Evolutionary conservation across 1,140 invertebrate genomes (phyloP), one percentile per base, ranked within the genome.

Genomic region (Palaemon carinicauda): DNA sequence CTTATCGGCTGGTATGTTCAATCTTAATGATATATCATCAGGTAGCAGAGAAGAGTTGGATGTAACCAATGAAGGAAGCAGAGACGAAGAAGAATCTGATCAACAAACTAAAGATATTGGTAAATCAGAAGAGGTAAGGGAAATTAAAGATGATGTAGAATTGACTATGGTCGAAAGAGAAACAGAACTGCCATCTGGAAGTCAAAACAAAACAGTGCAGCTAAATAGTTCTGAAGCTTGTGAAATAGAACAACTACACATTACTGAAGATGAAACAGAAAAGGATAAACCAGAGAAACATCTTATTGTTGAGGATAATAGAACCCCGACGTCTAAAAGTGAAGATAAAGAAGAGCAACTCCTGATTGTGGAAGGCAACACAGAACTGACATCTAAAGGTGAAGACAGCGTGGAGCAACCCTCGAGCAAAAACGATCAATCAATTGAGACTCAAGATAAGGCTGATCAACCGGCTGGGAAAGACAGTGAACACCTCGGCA

Each of bases 11-110:
- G 84, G 56, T 1, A 69, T 86, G 54, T 24, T 19, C 4, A 31
- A 80, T 33, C 83, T 86, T 14, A 71, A 53, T 27, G 24, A 33
- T 31, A 69, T 86, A n/a, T 56, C 29, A 14, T 41, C 50, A n/a
- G 82, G 69, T 12, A 53, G 33, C 9, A 29, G 33, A 24, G 21
- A 31, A 21, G 54, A n/a, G 31, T 19, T 29, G 52, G 51, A 19
- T 19, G 10, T 3, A 15, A 4, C 53, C 1, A 31, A 27, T 3
- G 24, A 10, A 73, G 21, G 50, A 73, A 51, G 10, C 29, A 19
- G 41, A 54, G 27, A n/a, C 17, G 12, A 14, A 10, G 27, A 82
- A 65, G 31, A 53, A 27, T 17, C 12, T 19, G 21, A 73, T 31
- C 31, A 71, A 71, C 10, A 5, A 29, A 29, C 24, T 0, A 80